phyloP scores from a whole-genome alignment of 1,140 invertebrate genomes.

The Zaprionus africanus region DNA sequence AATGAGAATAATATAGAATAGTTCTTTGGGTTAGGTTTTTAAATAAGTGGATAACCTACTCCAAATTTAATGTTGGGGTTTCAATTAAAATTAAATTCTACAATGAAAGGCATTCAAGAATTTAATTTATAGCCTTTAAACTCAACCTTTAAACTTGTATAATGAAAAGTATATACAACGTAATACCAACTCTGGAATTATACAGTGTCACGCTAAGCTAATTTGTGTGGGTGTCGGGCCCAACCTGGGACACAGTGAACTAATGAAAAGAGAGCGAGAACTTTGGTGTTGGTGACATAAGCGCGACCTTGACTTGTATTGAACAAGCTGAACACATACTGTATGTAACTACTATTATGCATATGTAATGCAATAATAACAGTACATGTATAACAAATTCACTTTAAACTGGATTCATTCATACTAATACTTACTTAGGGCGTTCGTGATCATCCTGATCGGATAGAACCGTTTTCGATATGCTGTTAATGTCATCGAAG shows the following conservation, averaged over 20 bases:
- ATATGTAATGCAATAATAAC: too few species aligned
- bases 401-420: background rate
- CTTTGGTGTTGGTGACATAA: constrained; percentile 59
- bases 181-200: background rate
- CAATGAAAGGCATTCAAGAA: too few species aligned
- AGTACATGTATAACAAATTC: background rate
- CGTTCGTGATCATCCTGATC: constrained; percentile 13
- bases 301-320: constrained; percentile 56
- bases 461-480: constrained; percentile 25
- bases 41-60: too few species aligned
- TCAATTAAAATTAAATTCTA: background rate
- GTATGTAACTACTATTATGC: too few species aligned
- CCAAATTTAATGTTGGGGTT: background rate
- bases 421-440: constrained; percentile 15
- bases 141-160: background rate
- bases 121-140: background rate
- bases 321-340: background rate
- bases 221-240: background rate
- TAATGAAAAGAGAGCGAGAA: constrained; percentile 17
- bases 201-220: constrained; percentile 2
- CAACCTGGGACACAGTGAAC: constrained; percentile 11
- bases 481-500: constrained; percentile 43
- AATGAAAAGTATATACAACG: background rate
- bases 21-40: too few species aligned
- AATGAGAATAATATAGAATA: background rate